phyloP scores from a whole-genome alignment of 2,797 vertebrate species.

The Lacerta bilineata region DNA sequence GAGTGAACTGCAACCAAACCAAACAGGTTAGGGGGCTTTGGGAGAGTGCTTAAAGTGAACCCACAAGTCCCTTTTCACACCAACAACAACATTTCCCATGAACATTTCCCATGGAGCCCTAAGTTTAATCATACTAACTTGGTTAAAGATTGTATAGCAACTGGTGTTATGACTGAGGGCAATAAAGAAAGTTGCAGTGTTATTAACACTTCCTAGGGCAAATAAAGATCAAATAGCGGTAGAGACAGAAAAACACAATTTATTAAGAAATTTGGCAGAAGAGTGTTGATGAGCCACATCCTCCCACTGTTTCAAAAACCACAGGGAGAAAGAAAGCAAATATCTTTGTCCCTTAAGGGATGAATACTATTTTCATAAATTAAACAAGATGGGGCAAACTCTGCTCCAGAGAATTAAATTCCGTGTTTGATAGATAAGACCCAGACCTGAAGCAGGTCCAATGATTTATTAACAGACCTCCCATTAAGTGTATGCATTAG shows the following conservation, averaged over 20 bases:
- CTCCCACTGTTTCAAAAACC: slow-evolving; percentile 17
- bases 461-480: background rate
- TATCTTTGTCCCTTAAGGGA: background rate
- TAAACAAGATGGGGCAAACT: slow-evolving; percentile 36
- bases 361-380: slow-evolving; percentile 27
- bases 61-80: too few relatives aligned
- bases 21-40: too few relatives aligned
- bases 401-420: background rate
- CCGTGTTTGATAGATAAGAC: background rate
- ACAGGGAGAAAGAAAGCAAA: background rate
- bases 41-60: too few relatives aligned
- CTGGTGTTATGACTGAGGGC: background rate
- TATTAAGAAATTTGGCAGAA: slow-evolving; percentile 28
- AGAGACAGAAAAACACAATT: background rate
- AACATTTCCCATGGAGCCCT: too few relatives aligned
- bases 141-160: background rate
- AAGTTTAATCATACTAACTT: background rate
- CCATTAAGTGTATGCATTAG: background rate
- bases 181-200: background rate
- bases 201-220: background rate
- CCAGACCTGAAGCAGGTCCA: background rate
- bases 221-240: slow-evolving; percentile 6
- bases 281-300: background rate
- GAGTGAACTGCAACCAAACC: too few relatives aligned
- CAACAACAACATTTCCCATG: too few relatives aligned